Evolutionary conservation across 2,888 invertebrate species (phyloP), one percentile per base, ranked within the genome.

Genomic region (Smittia aterrima): DNA sequence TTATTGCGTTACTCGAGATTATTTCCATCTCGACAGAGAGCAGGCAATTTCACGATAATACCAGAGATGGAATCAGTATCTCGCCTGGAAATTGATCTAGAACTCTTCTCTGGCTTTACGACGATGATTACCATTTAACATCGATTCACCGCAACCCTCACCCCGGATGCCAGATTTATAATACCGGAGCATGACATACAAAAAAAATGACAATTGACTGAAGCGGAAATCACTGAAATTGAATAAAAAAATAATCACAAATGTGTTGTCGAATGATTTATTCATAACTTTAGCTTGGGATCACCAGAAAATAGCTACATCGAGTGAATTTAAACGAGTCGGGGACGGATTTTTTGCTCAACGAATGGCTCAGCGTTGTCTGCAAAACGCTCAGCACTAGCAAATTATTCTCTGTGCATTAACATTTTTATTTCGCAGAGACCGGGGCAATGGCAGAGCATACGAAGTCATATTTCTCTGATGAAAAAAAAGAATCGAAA

Each of bases 221-320:
- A 72, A 40, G 72, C 72, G 72, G 72, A 72, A 72, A 72, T 72
- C 72, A 72, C 38, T 27, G 41, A 72, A 72, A 72, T 72, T 72
- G 72, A 72, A 72, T 72, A 72, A 72, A 72, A 72, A 72, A 72
- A 72, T 62, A 72, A 72, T 62, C 58, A 72, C 58, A 72, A 72
- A 72, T 72, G n/a, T n/a, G 72, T 72, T 72, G 38, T 62, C 72
- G 54, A 53, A 72, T 72, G 72, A 72, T 72, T 72, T 72, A 72
- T 72, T 72, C 72, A 72, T 72, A 72, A 72, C 72, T 72, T 40
- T 7, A 71, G 70, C 72, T 24, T 22, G 58, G 72, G 72, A 72
- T 72, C 72, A 62, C 72, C 24, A 7, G 47, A 62, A 62, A 38
- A 58, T 11, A 38, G 40, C 62, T 54, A 24, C 62, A 72, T 16